Evolutionary conservation across 2,113 vertebrate species (phyloP), one percentile per base, ranked within the genome.

Genomic region (Passer montanus): DNA sequence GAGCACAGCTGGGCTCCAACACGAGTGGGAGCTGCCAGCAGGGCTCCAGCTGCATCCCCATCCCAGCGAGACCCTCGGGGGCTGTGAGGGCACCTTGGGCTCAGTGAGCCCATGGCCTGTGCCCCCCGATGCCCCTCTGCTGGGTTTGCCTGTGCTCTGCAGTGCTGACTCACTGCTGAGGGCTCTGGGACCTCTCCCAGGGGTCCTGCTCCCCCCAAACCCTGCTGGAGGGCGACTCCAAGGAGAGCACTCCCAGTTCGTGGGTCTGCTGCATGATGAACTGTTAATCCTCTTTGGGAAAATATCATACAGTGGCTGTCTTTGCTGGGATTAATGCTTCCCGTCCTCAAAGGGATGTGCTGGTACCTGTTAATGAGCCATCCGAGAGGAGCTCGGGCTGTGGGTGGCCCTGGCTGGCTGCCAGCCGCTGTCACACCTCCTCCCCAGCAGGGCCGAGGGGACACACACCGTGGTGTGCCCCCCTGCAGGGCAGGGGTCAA

Each of bases 21-120:
- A 24, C 5, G 0, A 2, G 2, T 1, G 47, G 31, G 59, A 68
- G 64, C 39, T 41, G 20, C 39, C 68, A 35, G 27, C 47, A 11
- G 0, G 0, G 8, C 13, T 23, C 24, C 67, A 47, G 46, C 68
- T 3, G 3, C 37, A 10, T 16, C 52, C 62, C 27, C 1, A 37
- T 0, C 22, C 73, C 47, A 7, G 1, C 31, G 52, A 33, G n/a
- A 24, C 27, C 41, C 1, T 0, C 43, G n/a, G 73, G 16, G 74
- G 63, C 10, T 0, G 19, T 1, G 4, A 7, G 39, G 43, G 24
- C 64, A 73, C 31, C 44, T 3, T 5, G 44, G 33, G 63, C 27
- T 4, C 41, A 22, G 35, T 2, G 7, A 3, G 20, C 33, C n/a
- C 23, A 3, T 1, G 70, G 49, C 44, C 4, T 11, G 55, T 66